A percentile compares a stretch with the other conserved stretches of the same genome.
These are phyloP conservation scores for Danaus melanippus DNA, from an alignment of 1,140 invertebrate species.

Conservation along the genomic window DNA sequence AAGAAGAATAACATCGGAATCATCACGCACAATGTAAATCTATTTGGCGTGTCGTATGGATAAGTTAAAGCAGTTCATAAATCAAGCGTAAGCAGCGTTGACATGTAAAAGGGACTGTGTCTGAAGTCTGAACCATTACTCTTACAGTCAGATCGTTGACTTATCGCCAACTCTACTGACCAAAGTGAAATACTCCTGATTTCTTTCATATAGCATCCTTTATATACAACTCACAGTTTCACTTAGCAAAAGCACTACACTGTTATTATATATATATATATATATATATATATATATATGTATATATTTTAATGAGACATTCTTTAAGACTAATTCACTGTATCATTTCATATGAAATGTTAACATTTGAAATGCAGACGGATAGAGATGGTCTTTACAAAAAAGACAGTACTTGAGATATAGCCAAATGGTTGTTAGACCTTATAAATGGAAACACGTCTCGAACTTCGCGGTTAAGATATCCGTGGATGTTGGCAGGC, in stretches of 20 bases:
- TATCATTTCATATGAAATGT: background rate
- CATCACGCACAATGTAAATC: background rate
- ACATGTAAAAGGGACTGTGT: constrained; percentile 2
- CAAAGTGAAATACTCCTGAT: constrained; percentile 5
- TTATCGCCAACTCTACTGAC: constrained; percentile 6
- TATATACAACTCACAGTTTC: no score
- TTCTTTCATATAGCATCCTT: background rate
- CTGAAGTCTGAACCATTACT: constrained; percentile 1
- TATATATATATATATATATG: no score
- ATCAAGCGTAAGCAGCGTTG: constrained; percentile 8
- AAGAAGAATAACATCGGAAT: constrained; percentile 2
- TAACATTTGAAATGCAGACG: background rate
- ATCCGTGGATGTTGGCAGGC: constrained; percentile 3
- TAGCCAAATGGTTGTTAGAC: constrained; percentile 1
- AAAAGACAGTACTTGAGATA: constrained; percentile 1
- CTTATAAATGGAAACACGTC: constrained; percentile 4
- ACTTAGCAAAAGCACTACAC: no score
- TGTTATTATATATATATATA: no score
- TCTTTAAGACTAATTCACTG: background rate
- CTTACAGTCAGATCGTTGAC: constrained; percentile 2
- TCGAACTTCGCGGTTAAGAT: constrained; percentile 4
- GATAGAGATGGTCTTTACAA: constrained; percentile 3
- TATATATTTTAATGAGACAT: no score
- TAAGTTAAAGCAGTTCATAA: constrained; percentile 2
- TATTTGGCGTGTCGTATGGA: constrained; percentile 3